A percentile compares a stretch with the other conserved stretches of the same genome.
Conservation (phyloP, 1,140 invertebrate species). For the Eumeta japonica region DNA sequence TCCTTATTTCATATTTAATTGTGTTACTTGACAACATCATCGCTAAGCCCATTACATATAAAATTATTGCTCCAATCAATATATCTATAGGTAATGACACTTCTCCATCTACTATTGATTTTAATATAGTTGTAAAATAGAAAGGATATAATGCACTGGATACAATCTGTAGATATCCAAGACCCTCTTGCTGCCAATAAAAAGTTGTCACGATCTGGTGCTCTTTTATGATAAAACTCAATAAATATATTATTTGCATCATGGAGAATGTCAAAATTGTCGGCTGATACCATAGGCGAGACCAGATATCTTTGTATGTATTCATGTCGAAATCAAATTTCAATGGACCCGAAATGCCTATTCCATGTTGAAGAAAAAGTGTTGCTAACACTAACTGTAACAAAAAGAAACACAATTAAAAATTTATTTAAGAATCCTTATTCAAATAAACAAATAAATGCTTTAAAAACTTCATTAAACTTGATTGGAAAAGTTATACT, state of each 20-base stretch:
- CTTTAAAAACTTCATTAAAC: too few relatives aligned
- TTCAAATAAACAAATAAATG: background rate
- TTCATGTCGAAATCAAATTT: too few relatives aligned
- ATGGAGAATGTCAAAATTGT: constrained; percentile 29
- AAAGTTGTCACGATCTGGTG: constrained; percentile 40
- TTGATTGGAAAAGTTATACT: too few relatives aligned
- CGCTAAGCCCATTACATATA: constrained; percentile 36
- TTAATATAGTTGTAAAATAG: constrained; percentile 42
- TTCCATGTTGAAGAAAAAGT: constrained; percentile 30
- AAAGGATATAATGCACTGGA: constrained; percentile 42
- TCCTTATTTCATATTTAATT: constrained; percentile 49
- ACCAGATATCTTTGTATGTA: constrained; percentile 22
- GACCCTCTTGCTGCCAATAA: constrained; percentile 48
- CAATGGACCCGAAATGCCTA: constrained; percentile 22
- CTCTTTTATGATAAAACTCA: constrained; percentile 37
- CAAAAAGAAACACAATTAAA: constrained; percentile 10
- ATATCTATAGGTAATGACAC: constrained; percentile 27
- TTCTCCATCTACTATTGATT: constrained; percentile 34
- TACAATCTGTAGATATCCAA: constrained; percentile 40
- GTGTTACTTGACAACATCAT: constrained; percentile 45
- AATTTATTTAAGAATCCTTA: background rate
- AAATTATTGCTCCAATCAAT: constrained; percentile 26
- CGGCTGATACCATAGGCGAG: constrained; percentile 28
- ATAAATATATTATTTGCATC: constrained; percentile 40
- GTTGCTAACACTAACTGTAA: constrained; percentile 41